phyloP scores from a whole-genome alignment of 1,140 invertebrate species.

The Drosophila jambulina region DNA sequence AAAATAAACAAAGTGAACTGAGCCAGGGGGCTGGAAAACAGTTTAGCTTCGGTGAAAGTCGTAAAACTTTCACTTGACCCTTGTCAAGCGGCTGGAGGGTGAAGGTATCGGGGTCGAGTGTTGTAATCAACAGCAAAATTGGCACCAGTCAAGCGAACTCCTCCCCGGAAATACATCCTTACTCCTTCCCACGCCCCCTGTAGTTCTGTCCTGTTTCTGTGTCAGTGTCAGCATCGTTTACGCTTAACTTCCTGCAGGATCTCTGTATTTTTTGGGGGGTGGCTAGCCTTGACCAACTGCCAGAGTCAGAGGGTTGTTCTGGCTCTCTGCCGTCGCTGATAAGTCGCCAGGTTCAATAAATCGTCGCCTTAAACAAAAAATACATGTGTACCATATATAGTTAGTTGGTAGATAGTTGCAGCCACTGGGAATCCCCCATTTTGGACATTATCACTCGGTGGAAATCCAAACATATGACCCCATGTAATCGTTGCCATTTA shows the following conservation, averaged over 20 bases:
- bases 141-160: slow-evolving; percentile 62
- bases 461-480: slow-evolving; percentile 50
- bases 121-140: slow-evolving; percentile 78
- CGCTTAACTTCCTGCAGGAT: slow-evolving; percentile 54
- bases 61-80: slow-evolving; percentile 78
- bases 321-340: slow-evolving; percentile 41
- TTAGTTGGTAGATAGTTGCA: slow-evolving; percentile 43
- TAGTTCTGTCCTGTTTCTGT: slow-evolving; percentile 40
- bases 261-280: slow-evolving; percentile 31
- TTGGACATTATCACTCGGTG: slow-evolving; percentile 17
- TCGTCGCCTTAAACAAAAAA: slow-evolving; percentile 56
- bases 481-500: slow-evolving; percentile 55
- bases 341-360: slow-evolving; percentile 71
- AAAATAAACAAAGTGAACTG: slow-evolving; percentile 66
- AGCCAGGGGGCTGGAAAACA: slow-evolving; percentile 32
- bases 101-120: slow-evolving; percentile 54
- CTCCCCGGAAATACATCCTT: slow-evolving; percentile 10
- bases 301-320: slow-evolving; percentile 60
- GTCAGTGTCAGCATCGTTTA: slow-evolving; percentile 71
- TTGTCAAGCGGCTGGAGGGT: slow-evolving; percentile 49
- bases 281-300: slow-evolving; percentile 58
- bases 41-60: slow-evolving; percentile 59
- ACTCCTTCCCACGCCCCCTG: background rate
- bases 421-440: slow-evolving; percentile 21
- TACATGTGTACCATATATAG: slow-evolving; percentile 13